A percentile compares a stretch with the other conserved stretches of the same genome.
Conservation (phyloP, 2,888 invertebrate genomes). For the Lampropteryx suffumata region DNA sequence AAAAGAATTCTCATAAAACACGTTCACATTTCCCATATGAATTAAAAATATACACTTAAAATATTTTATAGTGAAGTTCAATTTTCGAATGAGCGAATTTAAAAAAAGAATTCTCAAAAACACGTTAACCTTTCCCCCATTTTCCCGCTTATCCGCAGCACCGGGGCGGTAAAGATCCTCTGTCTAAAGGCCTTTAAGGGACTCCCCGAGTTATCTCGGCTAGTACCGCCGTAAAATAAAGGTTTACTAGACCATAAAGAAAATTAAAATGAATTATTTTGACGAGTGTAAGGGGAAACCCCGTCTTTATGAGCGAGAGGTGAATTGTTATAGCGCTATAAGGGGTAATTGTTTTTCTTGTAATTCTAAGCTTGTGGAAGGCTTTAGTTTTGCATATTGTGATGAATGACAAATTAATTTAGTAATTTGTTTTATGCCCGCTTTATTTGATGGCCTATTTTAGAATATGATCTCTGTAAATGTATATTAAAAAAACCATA, state of each 20-base stretch:
- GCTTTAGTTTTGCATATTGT: constrained; percentile 32
- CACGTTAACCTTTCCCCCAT: constrained; percentile 21
- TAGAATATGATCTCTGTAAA: too few species aligned
- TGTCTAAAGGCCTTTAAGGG: constrained; percentile 71
- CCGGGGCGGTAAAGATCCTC: constrained; percentile 30
- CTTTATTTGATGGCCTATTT: constrained; percentile 2
- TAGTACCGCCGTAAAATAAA: constrained; percentile 78
- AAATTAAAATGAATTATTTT: constrained; percentile 84
- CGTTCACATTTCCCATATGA: too few species aligned
- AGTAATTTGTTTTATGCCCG: constrained; percentile 11
- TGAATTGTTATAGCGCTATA: constrained; percentile 68
- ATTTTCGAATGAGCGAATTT: constrained; percentile 24
- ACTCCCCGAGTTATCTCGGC: constrained; percentile 77
- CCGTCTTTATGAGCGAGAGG: constrained; percentile 50
- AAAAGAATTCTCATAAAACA: too few species aligned
- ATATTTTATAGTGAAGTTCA: not conserved
- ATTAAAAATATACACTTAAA: too few species aligned
- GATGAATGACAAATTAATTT: constrained; percentile 13
- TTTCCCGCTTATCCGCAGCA: constrained; percentile 11
- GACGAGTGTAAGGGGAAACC: constrained; percentile 72
- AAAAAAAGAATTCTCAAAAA: constrained; percentile 29
- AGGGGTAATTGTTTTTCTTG: constrained; percentile 67
- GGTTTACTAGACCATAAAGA: constrained; percentile 82
- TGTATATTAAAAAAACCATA: too few species aligned
- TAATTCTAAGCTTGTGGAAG: constrained; percentile 41